Evolutionary conservation across 53 echinoderm and acorn worm genomes (phyloP), one percentile per base, ranked within the genome.

Genomic region (Glandiceps talaboti): DNA sequence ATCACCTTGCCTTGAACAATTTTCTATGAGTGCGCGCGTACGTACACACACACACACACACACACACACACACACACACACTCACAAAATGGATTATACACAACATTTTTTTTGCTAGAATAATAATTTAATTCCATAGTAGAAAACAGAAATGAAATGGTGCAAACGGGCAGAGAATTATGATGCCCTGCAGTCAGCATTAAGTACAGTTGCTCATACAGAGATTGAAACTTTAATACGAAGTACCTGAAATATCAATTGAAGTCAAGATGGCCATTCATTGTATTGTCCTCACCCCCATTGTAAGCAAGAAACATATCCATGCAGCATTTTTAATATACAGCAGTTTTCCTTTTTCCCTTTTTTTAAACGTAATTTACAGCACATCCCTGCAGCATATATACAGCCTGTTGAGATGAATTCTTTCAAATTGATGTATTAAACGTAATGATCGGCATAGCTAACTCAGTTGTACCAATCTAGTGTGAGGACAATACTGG

Each of bases 91-190:
- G 64, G 20, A 45, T 12, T 20, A 45, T 20, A 45, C 64, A 45
- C 6, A 45, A 6, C 64, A 45, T 12, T 12, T 12, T 45, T 6
- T 45, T 45, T 45, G 64, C 64, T 45, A 45, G 64, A 45, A 45
- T 45, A 45, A 45, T 45, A 45, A 45, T 45, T 45, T 45, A 45
- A 45, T 45, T 45, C 64, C 64, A 45, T 45, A 45, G 64, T 45
- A 45, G 64, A 45, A 45, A 45, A 45, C 64, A 45, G 64, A 45
- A 45, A 45, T 45, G 64, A 80, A 87, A 83, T 72, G 76, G 76
- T 83, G 87, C 87, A 87, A 87, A 87, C 87, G 87, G 87, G 87
- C 87, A 83, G 85, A 45, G 20, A 45, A 45, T 45, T 6, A 45
- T 45, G 20, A 45, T 45, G 64, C 64, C 64, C 64, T 45, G 64